Base-by-base conservation (phyloP, 1,140 invertebrate species). In the Achatina immaculata region DNA sequence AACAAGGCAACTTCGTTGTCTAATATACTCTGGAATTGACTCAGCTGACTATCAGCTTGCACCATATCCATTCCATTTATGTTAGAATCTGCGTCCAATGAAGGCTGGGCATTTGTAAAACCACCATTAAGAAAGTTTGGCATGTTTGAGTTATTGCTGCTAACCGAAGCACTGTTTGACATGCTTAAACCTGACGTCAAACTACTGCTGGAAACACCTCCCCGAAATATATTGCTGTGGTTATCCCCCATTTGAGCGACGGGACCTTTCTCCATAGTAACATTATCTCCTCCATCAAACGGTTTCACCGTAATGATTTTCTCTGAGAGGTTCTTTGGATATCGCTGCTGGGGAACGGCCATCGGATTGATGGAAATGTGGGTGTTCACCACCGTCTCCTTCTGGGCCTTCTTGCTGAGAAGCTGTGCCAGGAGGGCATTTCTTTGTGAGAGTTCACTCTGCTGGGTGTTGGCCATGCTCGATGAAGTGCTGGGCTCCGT, bases 371-470 rank as follows among this genome's bases (percentile, higher is more conserved):
- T 76, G 24, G 72, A 51, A 48, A 88, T 84, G 24, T 83, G 75
- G 0, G 88, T 89, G 71, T 88, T 88, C 21, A 90, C 86, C 78
- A 95, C 94, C 1, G 93, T 93, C 58, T 95, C 94, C 71, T 94
- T 94, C 51, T 94, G 93, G n/a, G 94, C 93, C 85, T 95, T 94
- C 88, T 95, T 95, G 19, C 95, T 95, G 85, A 98, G 90, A 78
- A 98, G 90, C 66, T 94, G 94, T 19, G 96, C 96, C 82, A 97
- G 92, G 94, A 97, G 96, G 85, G 95, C 95, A 91, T 98, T 98
- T 86, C 94, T 95, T 89, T 95, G 94, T 90, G 95, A 95, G 31
- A 92, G 80, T 73, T 75, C 85, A 48, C 81, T 82, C 51, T 81
- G 81, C n/a, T 51, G 69, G 6, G 48, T 36, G 38, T 34, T 36